Conservation (phyloP, 2,797 vertebrate species). For the Neostethus bicornis region DNA sequence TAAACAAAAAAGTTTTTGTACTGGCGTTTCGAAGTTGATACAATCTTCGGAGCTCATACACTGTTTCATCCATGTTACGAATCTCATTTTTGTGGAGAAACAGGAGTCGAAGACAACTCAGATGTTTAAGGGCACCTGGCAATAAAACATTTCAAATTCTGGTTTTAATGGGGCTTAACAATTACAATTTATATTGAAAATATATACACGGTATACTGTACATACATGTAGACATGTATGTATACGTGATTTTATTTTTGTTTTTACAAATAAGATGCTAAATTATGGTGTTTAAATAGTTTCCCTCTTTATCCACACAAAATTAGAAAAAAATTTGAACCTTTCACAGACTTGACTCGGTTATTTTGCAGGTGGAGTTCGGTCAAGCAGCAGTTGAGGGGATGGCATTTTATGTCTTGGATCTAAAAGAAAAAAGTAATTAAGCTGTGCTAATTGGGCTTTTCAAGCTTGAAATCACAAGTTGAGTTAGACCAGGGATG, state of each 20-base stretch:
- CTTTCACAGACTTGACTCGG: conserved; percentile 79
- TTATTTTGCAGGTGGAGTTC: conserved; percentile 87
- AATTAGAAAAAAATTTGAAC: conserved; percentile 30
- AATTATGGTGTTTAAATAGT: too few relatives aligned
- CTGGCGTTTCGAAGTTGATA: conserved; percentile 45
- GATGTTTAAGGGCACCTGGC: conserved; percentile 33
- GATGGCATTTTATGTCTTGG: conserved; percentile 74
- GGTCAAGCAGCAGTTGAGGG: conserved; percentile 78
- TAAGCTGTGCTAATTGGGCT: not conserved
- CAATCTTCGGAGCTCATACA: conserved; percentile 81
- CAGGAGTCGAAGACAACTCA: conserved; percentile 45
- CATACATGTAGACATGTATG: too few relatives aligned
- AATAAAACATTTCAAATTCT: too few relatives aligned
- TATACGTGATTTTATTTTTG: too few relatives aligned
- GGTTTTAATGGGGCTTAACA: too few relatives aligned
- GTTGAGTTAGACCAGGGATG: too few relatives aligned
- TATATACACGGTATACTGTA: too few relatives aligned
- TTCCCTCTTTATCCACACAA: not conserved
- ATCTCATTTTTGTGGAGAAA: conserved; percentile 84
- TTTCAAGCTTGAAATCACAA: too few relatives aligned
- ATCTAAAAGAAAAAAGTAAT: conserved; percentile 71
- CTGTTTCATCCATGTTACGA: conserved; percentile 68
- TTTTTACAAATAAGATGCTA: too few relatives aligned
- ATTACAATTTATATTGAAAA: too few relatives aligned
- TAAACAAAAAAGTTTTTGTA: too few relatives aligned